phyloP scores from a whole-genome alignment of 2,113 vertebrate genomes.

The Hydrolagus affinis region DNA sequence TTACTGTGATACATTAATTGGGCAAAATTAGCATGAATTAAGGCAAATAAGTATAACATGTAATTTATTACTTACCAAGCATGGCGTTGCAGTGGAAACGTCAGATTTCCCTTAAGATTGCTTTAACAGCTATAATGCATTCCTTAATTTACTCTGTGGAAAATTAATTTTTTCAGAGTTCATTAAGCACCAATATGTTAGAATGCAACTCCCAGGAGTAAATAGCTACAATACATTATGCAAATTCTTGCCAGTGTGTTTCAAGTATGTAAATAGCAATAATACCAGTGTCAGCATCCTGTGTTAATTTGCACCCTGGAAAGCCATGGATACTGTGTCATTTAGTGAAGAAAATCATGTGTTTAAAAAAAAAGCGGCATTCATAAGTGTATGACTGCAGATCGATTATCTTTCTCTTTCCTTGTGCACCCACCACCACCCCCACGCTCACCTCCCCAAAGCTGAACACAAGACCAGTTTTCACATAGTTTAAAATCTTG shows the following conservation, averaged over 20 bases:
- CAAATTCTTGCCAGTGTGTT: conserved; percentile 78
- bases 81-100: conserved; percentile 89
- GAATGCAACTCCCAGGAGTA: conserved; percentile 92
- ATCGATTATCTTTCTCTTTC: neutral
- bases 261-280: conserved; percentile 96
- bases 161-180: conserved; percentile 99
- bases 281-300: conserved; percentile 72
- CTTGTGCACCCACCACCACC: no score
- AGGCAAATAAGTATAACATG: conserved; percentile 99
- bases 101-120: conserved; percentile 98
- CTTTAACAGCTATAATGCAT: conserved; percentile 99
- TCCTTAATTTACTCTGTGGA: conserved; percentile 99
- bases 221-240: conserved; percentile 91
- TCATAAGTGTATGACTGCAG: neutral
- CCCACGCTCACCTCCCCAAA: neutral
- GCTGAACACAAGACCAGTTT: neutral
- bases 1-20: conserved; percentile 99
- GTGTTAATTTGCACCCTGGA: conserved; percentile 40
- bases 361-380: conserved; percentile 16
- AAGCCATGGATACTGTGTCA: neutral
- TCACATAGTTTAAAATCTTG: neutral
- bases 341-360: neutral
- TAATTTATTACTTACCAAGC: conserved; percentile 99
- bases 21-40: conserved; percentile 99
- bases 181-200: conserved; percentile 99